phyloP scores from a whole-genome alignment of 2,888 invertebrate species.

The Drosophila prolongata region DNA sequence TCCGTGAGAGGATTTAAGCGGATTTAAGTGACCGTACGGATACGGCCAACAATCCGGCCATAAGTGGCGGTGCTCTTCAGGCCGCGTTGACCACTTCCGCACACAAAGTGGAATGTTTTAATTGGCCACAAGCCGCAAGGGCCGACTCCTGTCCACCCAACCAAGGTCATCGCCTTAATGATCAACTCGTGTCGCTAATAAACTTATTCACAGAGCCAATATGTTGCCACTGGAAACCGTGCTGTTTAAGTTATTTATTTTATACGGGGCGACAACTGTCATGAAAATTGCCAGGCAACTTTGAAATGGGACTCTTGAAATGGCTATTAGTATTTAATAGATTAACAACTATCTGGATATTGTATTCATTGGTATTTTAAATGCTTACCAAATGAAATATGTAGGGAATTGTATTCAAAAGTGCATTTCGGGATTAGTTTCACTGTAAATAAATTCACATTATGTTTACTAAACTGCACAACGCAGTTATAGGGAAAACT shows the following conservation, averaged over 20 bases:
- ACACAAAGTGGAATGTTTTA: slow-evolving; percentile 49
- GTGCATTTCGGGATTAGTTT: too few species aligned
- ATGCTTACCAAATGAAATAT: too few species aligned
- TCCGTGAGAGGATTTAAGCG: slow-evolving; percentile 2
- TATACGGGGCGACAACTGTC: not conserved
- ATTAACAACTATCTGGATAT: too few species aligned
- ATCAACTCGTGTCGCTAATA: slow-evolving; percentile 36
- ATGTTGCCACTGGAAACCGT: slow-evolving; percentile 18
- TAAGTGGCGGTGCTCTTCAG: slow-evolving; percentile 15
- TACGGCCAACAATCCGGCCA: slow-evolving; percentile 2
- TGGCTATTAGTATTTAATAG: too few species aligned
- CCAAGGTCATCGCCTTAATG: slow-evolving; percentile 32
- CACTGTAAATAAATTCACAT: too few species aligned
- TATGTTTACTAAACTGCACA: too few species aligned
- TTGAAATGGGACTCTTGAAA: too few species aligned
- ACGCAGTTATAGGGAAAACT: too few species aligned
- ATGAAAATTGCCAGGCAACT: not conserved
- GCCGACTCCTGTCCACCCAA: not conserved
- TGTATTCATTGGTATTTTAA: too few species aligned
- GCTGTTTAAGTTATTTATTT: slow-evolving; percentile 14
- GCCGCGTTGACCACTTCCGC: not conserved
- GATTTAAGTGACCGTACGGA: slow-evolving; percentile 3
- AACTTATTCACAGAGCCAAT: slow-evolving; percentile 13
- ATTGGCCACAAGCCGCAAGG: slow-evolving; percentile 42
- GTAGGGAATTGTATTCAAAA: too few species aligned